phyloP scores from a whole-genome alignment of 2,888 invertebrate species.

The Sesia apiformis region DNA sequence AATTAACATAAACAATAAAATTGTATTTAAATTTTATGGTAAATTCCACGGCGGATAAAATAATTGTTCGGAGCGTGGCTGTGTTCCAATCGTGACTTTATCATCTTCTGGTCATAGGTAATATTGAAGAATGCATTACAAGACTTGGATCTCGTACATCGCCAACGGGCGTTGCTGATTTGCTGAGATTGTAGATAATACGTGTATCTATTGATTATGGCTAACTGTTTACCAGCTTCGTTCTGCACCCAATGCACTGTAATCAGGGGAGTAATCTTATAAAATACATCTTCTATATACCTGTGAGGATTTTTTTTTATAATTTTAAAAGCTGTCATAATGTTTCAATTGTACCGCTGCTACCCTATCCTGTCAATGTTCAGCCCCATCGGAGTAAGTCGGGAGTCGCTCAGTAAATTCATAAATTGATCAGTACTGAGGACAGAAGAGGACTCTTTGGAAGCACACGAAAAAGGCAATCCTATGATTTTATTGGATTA shows the following conservation, averaged over 20 bases:
- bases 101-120: neutral
- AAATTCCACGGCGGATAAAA: conserved; percentile 3
- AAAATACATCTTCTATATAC: too few species aligned
- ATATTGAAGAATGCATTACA: neutral
- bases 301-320: too few species aligned
- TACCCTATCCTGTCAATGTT: too few species aligned
- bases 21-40: conserved; percentile 1
- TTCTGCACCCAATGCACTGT: neutral
- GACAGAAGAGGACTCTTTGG: too few species aligned
- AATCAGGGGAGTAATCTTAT: neutral
- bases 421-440: too few species aligned
- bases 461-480: too few species aligned
- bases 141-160: neutral
- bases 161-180: neutral
- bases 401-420: too few species aligned
- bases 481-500: too few species aligned
- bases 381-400: too few species aligned
- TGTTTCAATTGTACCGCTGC: too few species aligned
- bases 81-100: conserved; percentile 1
- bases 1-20: too few species aligned
- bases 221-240: neutral
- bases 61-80: conserved; percentile 2
- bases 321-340: too few species aligned
- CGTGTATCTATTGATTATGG: neutral
- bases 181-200: neutral